phyloP scores from a whole-genome alignment of 1,140 invertebrate genomes.

The Rhagoletis zephyria region DNA sequence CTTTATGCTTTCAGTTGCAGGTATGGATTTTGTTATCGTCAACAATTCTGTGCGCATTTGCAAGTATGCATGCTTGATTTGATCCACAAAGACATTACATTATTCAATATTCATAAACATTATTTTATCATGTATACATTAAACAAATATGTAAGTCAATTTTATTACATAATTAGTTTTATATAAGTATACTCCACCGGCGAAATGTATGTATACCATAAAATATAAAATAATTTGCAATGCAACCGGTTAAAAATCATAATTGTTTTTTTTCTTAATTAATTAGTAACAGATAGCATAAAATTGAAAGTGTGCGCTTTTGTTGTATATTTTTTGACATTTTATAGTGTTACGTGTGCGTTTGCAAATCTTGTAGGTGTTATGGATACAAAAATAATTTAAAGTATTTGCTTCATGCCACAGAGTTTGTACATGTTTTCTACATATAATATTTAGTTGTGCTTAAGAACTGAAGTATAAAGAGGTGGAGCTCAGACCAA shows the following conservation, averaged over 20 bases:
- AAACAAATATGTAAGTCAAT: slow-evolving; percentile 19
- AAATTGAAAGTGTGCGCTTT: slow-evolving; percentile 30
- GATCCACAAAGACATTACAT: not conserved
- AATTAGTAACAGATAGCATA: slow-evolving; percentile 25
- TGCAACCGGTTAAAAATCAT: slow-evolving; percentile 28
- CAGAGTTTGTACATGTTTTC: slow-evolving; percentile 4
- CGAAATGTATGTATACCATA: not conserved
- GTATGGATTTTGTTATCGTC: not conserved
- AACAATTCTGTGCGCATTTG: not conserved
- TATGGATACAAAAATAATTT: not conserved
- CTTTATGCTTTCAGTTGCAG: not conserved
- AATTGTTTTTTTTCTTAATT: slow-evolving; percentile 23
- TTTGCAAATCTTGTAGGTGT: slow-evolving; percentile 19
- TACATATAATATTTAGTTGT: not conserved
- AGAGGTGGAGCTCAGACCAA: not conserved
- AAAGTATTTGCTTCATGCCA: not conserved
- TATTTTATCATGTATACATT: slow-evolving; percentile 16
- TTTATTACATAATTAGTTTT: not conserved
- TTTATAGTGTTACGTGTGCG: slow-evolving; percentile 31
- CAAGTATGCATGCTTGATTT: not conserved
- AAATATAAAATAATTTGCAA: not conserved
- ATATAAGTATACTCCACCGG: slow-evolving; percentile 11
- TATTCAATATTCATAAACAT: not conserved
- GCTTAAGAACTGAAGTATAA: not conserved
- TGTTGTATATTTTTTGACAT: not conserved